Evolutionary conservation across 2,888 invertebrate genomes (phyloP), one percentile per base, ranked within the genome.

Genomic region (Tetranychus truncatus): DNA sequence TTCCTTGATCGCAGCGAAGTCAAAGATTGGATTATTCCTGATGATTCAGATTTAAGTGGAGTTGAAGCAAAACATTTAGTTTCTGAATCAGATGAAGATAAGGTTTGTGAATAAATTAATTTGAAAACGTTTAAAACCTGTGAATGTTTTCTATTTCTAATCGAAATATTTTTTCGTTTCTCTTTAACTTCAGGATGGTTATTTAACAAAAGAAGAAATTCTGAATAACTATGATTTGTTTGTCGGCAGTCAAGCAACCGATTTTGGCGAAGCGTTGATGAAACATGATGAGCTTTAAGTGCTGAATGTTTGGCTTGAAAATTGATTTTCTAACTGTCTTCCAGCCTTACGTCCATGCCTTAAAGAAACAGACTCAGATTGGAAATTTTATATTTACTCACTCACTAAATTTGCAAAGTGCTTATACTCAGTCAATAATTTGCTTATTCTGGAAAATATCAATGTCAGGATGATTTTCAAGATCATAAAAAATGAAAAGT

Each of bases 181-280:
- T 66, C 8, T 67, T 75, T 73, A 80, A 21, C 34, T 34, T 34
- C 80, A 86, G 11, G 97, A 99, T 84, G 91, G 92, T 80, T 88
- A 89, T 81, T 86, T 99, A 45, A 91, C 91, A 9, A 91, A 90
- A 82, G 88, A 88, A 0, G 97, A 99, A 84, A 89, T 99, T 55
- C 83, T 97, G 44, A 89, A 90, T 75, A 96, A 97, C 82, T 96
- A 96, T 82, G 97, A 99, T 83, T 85, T 96, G 11, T 99, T 97
- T 83, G 97, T 97, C 6, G 97, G 97, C 66, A 96, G 96, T 0
- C 97, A 99, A 83, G 97, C 95, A 1, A 99, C 97, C 0, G 97
- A 99, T 85, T 99, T 96, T 83, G 97, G 99, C 0, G 95, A 97
- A 82, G 95, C 95, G 7, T 85, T 99, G 20, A 88, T 89, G 1